Conservation (phyloP, 2,797 vertebrate genomes). For the Petrocephalus sullivani region DNA sequence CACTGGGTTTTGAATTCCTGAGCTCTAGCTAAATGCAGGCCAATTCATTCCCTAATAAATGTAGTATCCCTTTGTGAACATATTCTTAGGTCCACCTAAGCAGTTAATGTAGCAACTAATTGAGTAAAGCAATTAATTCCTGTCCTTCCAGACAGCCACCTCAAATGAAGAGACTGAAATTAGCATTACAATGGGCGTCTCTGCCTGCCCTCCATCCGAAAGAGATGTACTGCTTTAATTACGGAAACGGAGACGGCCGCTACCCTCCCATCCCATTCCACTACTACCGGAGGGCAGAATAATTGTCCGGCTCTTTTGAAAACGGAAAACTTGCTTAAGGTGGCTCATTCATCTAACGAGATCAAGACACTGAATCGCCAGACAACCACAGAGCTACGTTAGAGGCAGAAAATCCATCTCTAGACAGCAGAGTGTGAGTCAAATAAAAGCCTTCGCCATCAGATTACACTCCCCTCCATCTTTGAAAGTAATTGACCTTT, state of each 20-base stretch:
- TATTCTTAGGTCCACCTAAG: conserved; percentile 56
- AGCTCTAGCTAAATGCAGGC: conserved; percentile 24
- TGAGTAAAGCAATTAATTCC: conserved; percentile 60
- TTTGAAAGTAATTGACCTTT: background rate
- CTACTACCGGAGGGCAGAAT: conserved; percentile 27
- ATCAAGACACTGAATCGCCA: conserved; percentile 43
- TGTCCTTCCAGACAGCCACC: conserved; percentile 40
- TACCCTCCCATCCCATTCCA: conserved; percentile 9
- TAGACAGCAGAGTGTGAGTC: background rate
- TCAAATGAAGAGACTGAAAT: conserved; percentile 44
- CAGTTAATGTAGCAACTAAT: conserved; percentile 51
- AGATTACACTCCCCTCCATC: background rate
- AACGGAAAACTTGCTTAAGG: conserved; percentile 31
- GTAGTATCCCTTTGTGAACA: conserved; percentile 50
- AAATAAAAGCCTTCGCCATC: conserved; percentile 5
- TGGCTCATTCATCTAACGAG: conserved; percentile 35
- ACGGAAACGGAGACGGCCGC: conserved; percentile 35
- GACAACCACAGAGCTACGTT: conserved; percentile 37
- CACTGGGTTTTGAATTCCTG: background rate
- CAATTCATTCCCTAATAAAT: conserved; percentile 49
- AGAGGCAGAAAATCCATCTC: background rate
- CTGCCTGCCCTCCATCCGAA: conserved; percentile 49
- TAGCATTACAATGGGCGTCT: conserved; percentile 43
- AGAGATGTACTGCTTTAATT: conserved; percentile 59
- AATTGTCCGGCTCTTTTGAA: conserved; percentile 25